Conservation (phyloP, 2,797 vertebrate species). For the Lepidocolaptes lacrymiger region DNA sequence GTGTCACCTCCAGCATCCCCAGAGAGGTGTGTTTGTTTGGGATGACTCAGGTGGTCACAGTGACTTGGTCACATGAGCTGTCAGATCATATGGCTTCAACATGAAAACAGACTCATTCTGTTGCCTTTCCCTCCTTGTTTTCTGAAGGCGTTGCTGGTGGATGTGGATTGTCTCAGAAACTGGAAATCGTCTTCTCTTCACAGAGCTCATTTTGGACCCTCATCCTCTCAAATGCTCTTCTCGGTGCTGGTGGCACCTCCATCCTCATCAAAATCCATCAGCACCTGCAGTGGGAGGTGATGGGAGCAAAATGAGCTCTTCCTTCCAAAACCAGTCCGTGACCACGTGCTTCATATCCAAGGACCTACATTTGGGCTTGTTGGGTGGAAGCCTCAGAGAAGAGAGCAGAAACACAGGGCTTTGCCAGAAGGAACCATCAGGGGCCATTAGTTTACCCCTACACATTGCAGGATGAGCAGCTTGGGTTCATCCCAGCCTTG, state of each 20-base stretch:
- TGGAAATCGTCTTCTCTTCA: background rate
- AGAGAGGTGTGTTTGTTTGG: background rate
- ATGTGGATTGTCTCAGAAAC: background rate
- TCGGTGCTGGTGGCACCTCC: background rate
- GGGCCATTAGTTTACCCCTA: background rate
- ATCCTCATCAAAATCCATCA: background rate
- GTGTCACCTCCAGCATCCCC: background rate
- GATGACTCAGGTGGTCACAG: background rate
- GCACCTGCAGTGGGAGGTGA: background rate
- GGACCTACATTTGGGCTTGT: background rate
- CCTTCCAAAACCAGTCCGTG: background rate
- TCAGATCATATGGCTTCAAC: background rate
- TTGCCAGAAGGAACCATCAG: background rate
- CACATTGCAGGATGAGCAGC: background rate
- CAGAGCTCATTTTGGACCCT: background rate
- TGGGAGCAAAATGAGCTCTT: background rate
- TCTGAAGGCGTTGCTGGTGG: background rate
- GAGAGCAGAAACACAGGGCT: background rate
- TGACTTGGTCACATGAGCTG: background rate
- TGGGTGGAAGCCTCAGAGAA: background rate
- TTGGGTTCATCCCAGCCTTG: background rate
- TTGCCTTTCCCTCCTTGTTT: background rate
- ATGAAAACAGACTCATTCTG: background rate
- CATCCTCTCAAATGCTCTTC: background rate
- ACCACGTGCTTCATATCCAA: background rate